A percentile compares a stretch with the other conserved stretches of the same genome.
Evolutionary conservation across 2,113 vertebrate species (phyloP).

Genomic region (Callithrix jacchus): DNA sequence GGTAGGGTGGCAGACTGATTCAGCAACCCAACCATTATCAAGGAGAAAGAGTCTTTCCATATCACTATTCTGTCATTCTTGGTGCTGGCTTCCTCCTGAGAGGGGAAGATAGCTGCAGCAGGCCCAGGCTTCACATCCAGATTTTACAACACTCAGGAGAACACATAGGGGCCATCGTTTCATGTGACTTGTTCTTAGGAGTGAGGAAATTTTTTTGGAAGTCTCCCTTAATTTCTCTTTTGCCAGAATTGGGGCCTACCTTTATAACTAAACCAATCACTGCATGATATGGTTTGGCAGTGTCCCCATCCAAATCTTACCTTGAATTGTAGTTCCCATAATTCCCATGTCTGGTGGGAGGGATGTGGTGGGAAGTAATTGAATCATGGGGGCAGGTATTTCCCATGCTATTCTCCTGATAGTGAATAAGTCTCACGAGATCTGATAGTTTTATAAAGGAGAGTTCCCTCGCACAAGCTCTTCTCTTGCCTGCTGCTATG

Average conservation of each 20-base stretch:
- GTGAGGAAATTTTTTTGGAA: neutral
- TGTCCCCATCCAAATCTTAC: no score
- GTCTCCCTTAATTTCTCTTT: neutral
- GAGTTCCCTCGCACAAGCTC: no score
- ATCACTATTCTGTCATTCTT: neutral
- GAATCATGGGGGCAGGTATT: no score
- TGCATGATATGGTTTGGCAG: no score
- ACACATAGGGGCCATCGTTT: neutral
- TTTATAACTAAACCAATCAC: neutral
- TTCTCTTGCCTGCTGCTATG: no score
- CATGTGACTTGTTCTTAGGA: neutral
- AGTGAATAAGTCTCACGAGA: no score
- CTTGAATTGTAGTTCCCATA: no score
- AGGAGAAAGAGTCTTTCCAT: neutral
- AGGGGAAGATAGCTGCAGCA: neutral
- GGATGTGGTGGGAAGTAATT: no score
- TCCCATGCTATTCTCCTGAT: no score
- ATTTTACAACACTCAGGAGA: neutral
- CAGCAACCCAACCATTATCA: neutral
- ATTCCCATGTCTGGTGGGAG: no score
- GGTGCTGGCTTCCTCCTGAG: neutral
- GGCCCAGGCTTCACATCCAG: neutral
- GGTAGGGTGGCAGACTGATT: neutral
- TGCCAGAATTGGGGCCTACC: neutral
- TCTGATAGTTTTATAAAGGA: no score